phyloP scores from a whole-genome alignment of 1,140 invertebrate genomes.

The Caerostris extrusa region DNA sequence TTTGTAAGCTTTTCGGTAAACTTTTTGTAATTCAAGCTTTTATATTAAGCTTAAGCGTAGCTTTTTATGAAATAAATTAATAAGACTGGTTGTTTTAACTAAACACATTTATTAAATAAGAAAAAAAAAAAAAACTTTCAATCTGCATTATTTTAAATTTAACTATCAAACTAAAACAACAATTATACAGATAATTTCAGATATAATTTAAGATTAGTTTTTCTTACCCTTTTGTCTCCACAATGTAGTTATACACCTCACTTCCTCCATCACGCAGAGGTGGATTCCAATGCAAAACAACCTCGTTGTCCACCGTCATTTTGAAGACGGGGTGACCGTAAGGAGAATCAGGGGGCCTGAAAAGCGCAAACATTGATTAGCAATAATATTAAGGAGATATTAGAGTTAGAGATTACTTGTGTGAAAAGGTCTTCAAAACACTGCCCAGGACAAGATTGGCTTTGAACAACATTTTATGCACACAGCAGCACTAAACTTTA shows the following conservation, averaged over 20 bases:
- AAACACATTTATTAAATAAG: neutral
- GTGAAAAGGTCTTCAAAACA: no score
- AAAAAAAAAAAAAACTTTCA: neutral
- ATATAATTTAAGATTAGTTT: neutral
- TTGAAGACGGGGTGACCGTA: neutral
- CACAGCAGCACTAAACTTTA: no score
- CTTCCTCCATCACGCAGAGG: constrained; percentile 90
- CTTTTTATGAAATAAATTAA: no score
- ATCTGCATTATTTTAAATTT: neutral
- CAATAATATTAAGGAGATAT: no score
- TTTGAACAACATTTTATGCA: no score
- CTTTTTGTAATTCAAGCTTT: no score
- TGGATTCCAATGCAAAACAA: constrained; percentile 86
- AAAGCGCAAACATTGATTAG: neutral
- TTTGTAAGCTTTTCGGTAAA: no score
- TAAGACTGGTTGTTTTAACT: no score
- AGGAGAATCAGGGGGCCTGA: constrained; percentile 66
- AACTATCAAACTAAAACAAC: no score
- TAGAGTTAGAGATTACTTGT: no score
- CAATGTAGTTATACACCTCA: constrained; percentile 89
- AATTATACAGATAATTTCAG: neutral
- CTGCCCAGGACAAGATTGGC: no score
- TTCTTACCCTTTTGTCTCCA: constrained; percentile 87
- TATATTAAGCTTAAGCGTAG: no score
- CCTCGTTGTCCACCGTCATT: neutral